Conservation (phyloP, 2,113 vertebrate species). For the Mustela lutreola region DNA sequence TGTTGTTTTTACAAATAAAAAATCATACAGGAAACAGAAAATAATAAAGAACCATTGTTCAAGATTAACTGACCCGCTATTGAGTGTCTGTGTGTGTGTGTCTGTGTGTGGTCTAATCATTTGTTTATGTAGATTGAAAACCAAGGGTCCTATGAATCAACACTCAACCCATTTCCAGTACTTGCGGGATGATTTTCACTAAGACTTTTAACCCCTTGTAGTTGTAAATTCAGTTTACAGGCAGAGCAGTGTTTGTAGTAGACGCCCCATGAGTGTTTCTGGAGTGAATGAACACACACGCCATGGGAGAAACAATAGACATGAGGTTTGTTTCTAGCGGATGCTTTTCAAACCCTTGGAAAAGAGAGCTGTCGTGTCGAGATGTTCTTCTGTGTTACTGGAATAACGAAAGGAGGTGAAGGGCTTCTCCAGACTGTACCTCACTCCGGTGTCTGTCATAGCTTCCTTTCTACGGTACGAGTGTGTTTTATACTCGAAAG, state of each 20-base stretch:
- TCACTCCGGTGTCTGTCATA: not conserved
- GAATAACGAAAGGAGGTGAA: not conserved
- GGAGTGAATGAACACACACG: not conserved
- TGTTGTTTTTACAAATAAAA: slow-evolving; percentile 33
- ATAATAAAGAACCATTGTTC: not conserved
- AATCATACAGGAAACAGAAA: not conserved
- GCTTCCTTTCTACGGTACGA: not conserved
- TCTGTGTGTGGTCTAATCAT: not conserved
- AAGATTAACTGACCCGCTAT: not conserved
- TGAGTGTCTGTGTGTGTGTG: not conserved
- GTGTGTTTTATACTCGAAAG: not conserved
- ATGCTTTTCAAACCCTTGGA: not conserved
- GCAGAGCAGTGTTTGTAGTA: not conserved
- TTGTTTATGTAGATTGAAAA: not conserved
- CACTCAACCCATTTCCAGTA: not conserved
- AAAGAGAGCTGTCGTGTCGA: not conserved
- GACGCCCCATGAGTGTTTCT: not conserved
- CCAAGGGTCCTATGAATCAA: not conserved
- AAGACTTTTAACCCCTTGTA: not conserved
- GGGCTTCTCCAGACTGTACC: not conserved
- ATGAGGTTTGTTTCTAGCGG: not conserved
- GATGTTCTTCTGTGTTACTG: not conserved
- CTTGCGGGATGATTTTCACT: not conserved
- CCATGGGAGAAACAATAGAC: not conserved
- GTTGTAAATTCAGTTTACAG: not conserved